Evolutionary conservation across 1,140 invertebrate genomes (phyloP).

Genomic region (Trinorchestia longiramus): DNA sequence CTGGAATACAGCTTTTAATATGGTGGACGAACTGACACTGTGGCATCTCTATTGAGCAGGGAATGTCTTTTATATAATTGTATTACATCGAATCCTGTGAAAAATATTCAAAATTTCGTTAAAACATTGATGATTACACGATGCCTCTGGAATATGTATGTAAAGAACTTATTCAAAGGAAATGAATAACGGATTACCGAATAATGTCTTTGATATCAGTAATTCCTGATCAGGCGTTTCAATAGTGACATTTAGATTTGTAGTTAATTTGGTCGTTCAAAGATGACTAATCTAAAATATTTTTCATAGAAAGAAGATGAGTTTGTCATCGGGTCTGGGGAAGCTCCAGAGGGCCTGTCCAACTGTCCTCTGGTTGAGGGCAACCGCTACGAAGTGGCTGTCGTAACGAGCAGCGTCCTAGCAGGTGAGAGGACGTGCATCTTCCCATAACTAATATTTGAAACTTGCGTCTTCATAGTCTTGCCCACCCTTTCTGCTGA

Average conservation of each 20-base stretch:
- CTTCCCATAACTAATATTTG: neutral
- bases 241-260: neutral
- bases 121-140: neutral
- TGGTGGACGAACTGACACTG: neutral
- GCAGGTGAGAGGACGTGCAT: neutral
- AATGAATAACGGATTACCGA: neutral
- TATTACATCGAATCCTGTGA: neutral
- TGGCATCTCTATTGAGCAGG: neutral
- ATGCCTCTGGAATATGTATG: neutral
- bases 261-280: neutral
- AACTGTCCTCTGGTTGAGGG: conserved; percentile 10
- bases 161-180: neutral
- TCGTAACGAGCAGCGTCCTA: neutral
- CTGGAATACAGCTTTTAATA: neutral
- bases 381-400: neutral
- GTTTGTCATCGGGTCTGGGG: conserved; percentile 1
- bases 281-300: neutral
- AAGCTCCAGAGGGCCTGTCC: neutral
- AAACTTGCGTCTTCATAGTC: too few relatives aligned
- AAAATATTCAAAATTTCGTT: neutral
- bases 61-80: neutral
- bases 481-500: too few relatives aligned
- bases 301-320: neutral
- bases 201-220: neutral
- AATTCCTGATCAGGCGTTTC: neutral